Base-by-base conservation (phyloP, 2,888 invertebrate species). In the Agrilus biguttatus region DNA sequence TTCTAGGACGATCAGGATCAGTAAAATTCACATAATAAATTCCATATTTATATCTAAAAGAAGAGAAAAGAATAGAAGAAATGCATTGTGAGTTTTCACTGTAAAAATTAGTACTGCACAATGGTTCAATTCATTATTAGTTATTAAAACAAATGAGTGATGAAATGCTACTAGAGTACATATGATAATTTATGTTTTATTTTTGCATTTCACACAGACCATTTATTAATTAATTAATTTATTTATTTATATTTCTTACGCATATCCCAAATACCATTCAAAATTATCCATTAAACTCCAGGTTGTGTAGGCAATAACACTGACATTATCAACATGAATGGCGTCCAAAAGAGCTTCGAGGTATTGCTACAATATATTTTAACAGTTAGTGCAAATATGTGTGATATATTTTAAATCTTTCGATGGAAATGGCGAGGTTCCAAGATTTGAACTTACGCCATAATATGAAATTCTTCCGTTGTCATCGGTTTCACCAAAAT, bases 281-380 rank as follows among this genome's bases (percentile, higher is more conserved):
- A 78, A 75, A 53, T 74, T 75, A 53, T 79, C 79, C 67, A 77
- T 67, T 23, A 78, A 61, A 2, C 74, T 74, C 76, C 78, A 77
- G 0, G 72, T 74, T 12, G 72, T 71, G 58, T 75, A 78, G 1
- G 73, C 75, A 42, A 59, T 60, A 1, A 73, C 55, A 41, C 68
- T 66, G 47, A 69, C 68, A 3, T 61, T 62, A 49, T 72, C 71
- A 48, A 65, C 50, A 39, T 54, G 39, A 6, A 59, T 54, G 2
- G 57, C 50, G 17, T 55, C 51, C 33, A 55, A 43, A 5, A 58
- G 34, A 7, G 47, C 47, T 14, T 45, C 46, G 28, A 60, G 45
- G 39, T 57, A 51, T 46, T 47, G 44, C 58, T 58, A 39, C 36
- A 49, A 41, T 33, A 3, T 6, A 34, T 5, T 1, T 21, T 21